Evolutionary conservation across 2,888 invertebrate genomes (phyloP).

Genomic region (Ashinkailepas kermadecensis): DNA sequence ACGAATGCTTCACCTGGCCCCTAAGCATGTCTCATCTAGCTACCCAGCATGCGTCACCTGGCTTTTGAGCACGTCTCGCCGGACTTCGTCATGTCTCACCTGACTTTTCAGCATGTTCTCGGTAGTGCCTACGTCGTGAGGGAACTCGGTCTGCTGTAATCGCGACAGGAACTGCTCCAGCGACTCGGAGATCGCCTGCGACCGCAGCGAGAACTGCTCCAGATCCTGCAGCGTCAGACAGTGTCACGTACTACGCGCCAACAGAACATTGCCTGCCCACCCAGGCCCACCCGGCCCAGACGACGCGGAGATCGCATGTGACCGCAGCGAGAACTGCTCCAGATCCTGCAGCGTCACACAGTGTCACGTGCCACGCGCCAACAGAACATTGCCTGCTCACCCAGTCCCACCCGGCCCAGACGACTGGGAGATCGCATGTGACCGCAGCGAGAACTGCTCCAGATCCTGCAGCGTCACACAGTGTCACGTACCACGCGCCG

Average conservation of each 20-base stretch:
- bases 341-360: constrained; percentile 61
- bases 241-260: too few species aligned
- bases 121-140: constrained; percentile 86
- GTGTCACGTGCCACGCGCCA: too few species aligned
- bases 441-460: constrained; percentile 87
- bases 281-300: too few species aligned
- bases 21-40: too few species aligned
- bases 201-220: constrained; percentile 87
- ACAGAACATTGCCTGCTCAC: too few species aligned
- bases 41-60: too few species aligned
- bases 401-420: too few species aligned
- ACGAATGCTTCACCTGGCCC: too few species aligned
- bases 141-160: constrained; percentile 83
- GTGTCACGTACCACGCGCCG: too few species aligned
- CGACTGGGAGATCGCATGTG: constrained; percentile 72
- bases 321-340: constrained; percentile 76
- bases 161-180: constrained; percentile 79
- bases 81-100: constrained; percentile 44
- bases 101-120: constrained; percentile 77
- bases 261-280: too few species aligned
- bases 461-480: constrained; percentile 59
- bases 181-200: constrained; percentile 78
- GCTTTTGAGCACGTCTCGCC: too few species aligned
- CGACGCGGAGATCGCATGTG: constrained; percentile 69
- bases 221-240: constrained; percentile 59